Percentiles rank a stretch among this genome's conserved stretches.
Evolutionary conservation across 2,888 invertebrate species (phyloP).

Genomic region (Octonoba sinensis): DNA sequence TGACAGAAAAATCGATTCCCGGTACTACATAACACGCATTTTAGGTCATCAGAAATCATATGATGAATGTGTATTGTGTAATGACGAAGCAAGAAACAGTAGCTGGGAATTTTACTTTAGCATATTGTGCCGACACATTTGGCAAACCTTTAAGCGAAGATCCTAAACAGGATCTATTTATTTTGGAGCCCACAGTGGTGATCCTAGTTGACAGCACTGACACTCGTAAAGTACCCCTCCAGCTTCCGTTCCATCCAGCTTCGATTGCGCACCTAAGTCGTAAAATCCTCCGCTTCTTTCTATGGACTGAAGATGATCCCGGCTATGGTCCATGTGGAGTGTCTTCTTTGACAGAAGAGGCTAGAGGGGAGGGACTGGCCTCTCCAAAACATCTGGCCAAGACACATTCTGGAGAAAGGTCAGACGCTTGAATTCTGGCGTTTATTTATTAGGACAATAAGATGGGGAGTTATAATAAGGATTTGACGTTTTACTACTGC

Average conservation of each 20-base stretch:
- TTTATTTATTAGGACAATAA: constrained; percentile 28
- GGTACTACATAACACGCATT: no score
- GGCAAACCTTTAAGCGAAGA: no score
- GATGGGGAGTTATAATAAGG: constrained; percentile 16
- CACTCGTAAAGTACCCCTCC: constrained; percentile 6
- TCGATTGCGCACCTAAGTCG: constrained; percentile 31
- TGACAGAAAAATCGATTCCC: no score
- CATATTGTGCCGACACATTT: no score
- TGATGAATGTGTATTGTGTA: no score
- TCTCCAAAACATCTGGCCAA: constrained; percentile 51
- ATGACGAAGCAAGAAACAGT: no score
- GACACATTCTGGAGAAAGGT: constrained; percentile 29
- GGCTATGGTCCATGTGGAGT: constrained; percentile 3
- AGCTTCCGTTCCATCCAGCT: constrained; percentile 20
- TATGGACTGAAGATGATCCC: constrained; percentile 28
- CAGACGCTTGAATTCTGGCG: constrained; percentile 38
- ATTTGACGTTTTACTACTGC: constrained; percentile 8
- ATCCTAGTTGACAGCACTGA: constrained; percentile 8
- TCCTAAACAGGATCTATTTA: no score
- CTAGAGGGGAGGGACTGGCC: constrained; percentile 18
- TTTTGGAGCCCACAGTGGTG: no score
- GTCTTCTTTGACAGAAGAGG: constrained; percentile 13
- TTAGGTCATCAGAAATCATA: no score
- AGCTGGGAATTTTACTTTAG: no score
- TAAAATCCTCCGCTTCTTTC: constrained; percentile 29